Evolutionary conservation across 2,113 vertebrate genomes (phyloP).

Genomic region (Aspidoscelis tigris): DNA sequence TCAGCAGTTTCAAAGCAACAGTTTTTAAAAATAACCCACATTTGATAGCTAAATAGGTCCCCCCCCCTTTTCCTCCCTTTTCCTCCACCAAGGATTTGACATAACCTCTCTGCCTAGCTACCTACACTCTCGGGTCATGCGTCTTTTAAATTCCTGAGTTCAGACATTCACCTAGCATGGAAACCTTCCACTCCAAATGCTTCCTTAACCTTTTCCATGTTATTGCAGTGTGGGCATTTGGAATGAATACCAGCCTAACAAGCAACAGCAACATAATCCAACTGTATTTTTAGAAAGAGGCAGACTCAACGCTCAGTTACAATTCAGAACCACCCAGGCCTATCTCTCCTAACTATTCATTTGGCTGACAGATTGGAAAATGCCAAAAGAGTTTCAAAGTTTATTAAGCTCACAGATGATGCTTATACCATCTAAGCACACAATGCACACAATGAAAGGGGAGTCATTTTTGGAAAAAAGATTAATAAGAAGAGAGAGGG

Average conservation of each 20-base stretch:
- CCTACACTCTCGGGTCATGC: not conserved
- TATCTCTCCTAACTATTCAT: not conserved
- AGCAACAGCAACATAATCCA: not conserved
- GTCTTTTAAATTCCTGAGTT: not conserved
- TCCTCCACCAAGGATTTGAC: not conserved
- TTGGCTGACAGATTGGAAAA: slow-evolving; percentile 33
- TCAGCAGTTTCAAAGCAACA: not conserved
- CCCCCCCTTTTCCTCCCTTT: not conserved
- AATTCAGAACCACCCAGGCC: slow-evolving; percentile 7
- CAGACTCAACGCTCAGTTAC: not conserved
- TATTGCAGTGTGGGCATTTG: not conserved
- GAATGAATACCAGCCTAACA: not conserved
- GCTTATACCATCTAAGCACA: slow-evolving; percentile 28
- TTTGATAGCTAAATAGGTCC: not conserved
- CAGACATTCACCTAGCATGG: not conserved
- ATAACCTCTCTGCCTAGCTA: not conserved
- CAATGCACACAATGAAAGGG: slow-evolving; percentile 47
- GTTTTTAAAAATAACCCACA: slow-evolving; percentile 17
- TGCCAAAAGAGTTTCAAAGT: slow-evolving; percentile 15
- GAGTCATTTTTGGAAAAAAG: slow-evolving; percentile 33
- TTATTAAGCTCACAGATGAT: slow-evolving; percentile 33
- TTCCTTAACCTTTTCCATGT: slow-evolving; percentile 10
- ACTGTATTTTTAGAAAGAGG: slow-evolving; percentile 3
- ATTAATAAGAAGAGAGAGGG: not conserved
- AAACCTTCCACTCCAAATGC: not conserved